Evolutionary conservation across 1,140 invertebrate genomes (phyloP), one percentile per base, ranked within the genome.

Genomic region (Coenobita brevimanus): DNA sequence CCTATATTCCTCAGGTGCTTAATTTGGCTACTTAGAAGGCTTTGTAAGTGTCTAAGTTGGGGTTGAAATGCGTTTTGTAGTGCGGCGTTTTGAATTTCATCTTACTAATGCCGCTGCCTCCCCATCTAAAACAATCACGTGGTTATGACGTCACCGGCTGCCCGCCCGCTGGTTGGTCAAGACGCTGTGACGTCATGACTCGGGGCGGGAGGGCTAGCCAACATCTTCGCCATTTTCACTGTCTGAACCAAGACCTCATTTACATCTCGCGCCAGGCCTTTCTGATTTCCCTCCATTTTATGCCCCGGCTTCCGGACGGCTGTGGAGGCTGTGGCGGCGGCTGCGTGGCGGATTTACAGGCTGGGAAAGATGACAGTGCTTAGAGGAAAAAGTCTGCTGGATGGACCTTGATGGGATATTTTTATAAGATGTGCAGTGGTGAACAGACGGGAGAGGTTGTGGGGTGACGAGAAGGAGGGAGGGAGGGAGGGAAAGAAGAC

Each of bases 201-300:
- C 85, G 30, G 76, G 84, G 84, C 75, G 84, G 84, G 85, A 87
- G 41, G 76, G 85, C 76, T 54, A 80, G 76, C 85, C 85, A 87
- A 87, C 85, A 80, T 87, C 85, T 87, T 87, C 85, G 85, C 85
- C 85, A 87, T 87, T 87, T 87, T 87, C 85, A 87, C 76, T 87
- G 85, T 87, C 83, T 86, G 83, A 79, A 86, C 83, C 73, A 57
- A 87, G 84, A 87, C 84, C 84, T 87, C 84, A 87, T 87, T 87
- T 87, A 87, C 84, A 87, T 87, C 84, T 87, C 75, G 84, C 75
- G 84, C 84, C 36, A 81, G 76, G 76, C 84, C 75, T 50, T 81
- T 79, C 64, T 87, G 76, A 80, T 76, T 87, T 81, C 57, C 64
- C 84, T 81, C 84, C 84, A 87, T 87, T 87, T 87, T 87, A 80